Percentiles rank a stretch among this genome's conserved stretches.
These are phyloP conservation scores for Holocentrus rufus DNA, from an alignment of 2,797 vertebrate species.

Conservation along the genomic window DNA sequence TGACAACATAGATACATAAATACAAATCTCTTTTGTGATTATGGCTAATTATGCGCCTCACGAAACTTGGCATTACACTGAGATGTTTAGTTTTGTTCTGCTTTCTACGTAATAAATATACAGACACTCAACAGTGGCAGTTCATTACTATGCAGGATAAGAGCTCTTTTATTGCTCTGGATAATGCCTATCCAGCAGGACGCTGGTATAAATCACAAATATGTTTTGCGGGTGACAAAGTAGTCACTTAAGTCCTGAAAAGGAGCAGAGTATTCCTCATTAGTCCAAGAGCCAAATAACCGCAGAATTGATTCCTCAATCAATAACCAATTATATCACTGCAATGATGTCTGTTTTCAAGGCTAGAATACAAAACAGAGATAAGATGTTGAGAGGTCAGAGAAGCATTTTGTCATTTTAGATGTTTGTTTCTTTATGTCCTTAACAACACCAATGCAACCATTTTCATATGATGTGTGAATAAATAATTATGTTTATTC, in stretches of 20 bases:
- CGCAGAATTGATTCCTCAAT: slow-evolving; percentile 41
- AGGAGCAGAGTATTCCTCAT: slow-evolving; percentile 16
- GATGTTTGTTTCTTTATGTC: neutral
- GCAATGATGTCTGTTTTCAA: slow-evolving; percentile 22
- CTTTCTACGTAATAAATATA: slow-evolving; percentile 4
- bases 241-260: slow-evolving; percentile 13
- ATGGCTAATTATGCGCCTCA: neutral
- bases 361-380: slow-evolving; percentile 1
- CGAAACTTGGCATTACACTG: neutral
- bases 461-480: too few species aligned
- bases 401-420: neutral
- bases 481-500: neutral
- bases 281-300: slow-evolving; percentile 4
- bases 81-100: neutral
- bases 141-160: slow-evolving; percentile 17
- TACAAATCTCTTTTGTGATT: neutral
- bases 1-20: neutral
- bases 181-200: slow-evolving; percentile 3
- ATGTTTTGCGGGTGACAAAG: slow-evolving; percentile 9
- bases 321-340: slow-evolving; percentile 47
- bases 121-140: neutral
- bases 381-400: neutral
- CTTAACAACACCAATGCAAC: too few species aligned
- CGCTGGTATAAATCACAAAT: slow-evolving; percentile 5
- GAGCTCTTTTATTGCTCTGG: neutral